Evolutionary conservation across 2,113 vertebrate species (phyloP), one percentile per base, ranked within the genome.

Genomic region (Oncorhynchus masou): DNA sequence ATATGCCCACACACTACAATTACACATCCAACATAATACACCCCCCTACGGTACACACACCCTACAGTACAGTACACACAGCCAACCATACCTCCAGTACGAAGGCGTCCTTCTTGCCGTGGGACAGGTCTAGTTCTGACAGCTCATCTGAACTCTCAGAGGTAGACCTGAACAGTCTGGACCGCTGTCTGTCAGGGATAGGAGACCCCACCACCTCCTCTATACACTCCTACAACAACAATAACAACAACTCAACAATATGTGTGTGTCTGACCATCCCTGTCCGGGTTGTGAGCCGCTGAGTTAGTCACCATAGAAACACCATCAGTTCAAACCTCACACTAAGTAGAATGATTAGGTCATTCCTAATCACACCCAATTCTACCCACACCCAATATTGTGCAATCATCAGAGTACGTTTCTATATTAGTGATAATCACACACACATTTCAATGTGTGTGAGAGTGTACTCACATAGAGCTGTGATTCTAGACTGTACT

Each of bases 91-190:
- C 98, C 95, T 99, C 98, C 86, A 99, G 91, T 60, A 99, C 97
- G 83, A 99, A 99, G 73, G 98, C 97, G 79, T 99, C 98, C 86
- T 99, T 99, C 84, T 99, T 99, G 6, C 98, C 98, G 70, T 99
- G 97, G 15, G 98, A 99, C 76, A 99, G 94, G 80, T 99, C 98
- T 74, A 99, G 90, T 83, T 99, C 98, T 77, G 93, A 94, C 72
- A 96, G 91, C 91, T 99, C 98, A 68, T 99, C 98, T 27, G 97
- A 99, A 81, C 98, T 99, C 92, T 99, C 98, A 0, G 98, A 99
- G 0, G 98, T 96, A 13, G 98, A 99, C 62, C 98, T 94, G 70
- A 99, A 90, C 5, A 99, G 93, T 74, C 96, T 92, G 71, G 96
- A 97, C 48, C 96, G 93, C 20, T 97, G 97, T 49, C 96, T 95